Evolutionary conservation across 2,797 vertebrate genomes (phyloP), one percentile per base, ranked within the genome.

Genomic region (Crocodylus rhombifer): DNA sequence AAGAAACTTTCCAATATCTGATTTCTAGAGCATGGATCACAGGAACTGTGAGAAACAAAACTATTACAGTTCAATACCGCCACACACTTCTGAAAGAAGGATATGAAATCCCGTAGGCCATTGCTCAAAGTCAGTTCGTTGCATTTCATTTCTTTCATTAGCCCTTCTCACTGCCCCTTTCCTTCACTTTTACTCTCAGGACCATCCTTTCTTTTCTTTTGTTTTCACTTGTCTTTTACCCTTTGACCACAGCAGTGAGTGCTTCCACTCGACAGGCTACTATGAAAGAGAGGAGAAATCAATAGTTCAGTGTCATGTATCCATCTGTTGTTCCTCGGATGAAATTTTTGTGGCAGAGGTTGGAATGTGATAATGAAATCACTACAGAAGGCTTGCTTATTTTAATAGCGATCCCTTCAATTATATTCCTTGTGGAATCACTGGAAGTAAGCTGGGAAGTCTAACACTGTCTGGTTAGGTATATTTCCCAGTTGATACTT

Each of bases 121-220:
- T 60, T 64, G 74, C 90, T 91, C 90, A 88, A 77, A 82, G 79
- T 42, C 87, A 76, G 42, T 20, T 33, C 56, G 63, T 21, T 94
- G 87, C 62, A 87, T 90, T 95, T 93, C 76, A 84, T 95, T 87
- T 87, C 14, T 8, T 78, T 73, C 77, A 74, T 79, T 78, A 87
- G 33, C 36, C 23, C 79, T 84, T 69, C 28, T 36, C 26, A 33
- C 89, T 81, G 78, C 69, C 76, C 69, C 26, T 3, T 56, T 82
- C 74, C 87, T 81, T 89, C 60, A 3, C 56, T 88, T 36, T 30
- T 28, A 23, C 60, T 92, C 90, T 25, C 82, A 82, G 79, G 9
- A 57, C 33, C 82, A 82, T 65, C 58, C 81, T 87, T 14, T 10
- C 75, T 86, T 26, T 61, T 83, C 60, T 86, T 33, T 84, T 77